These are phyloP conservation scores for Carcinoscorpius rotundicauda DNA, from an alignment of 1,140 invertebrate species.

Conservation along the genomic window DNA sequence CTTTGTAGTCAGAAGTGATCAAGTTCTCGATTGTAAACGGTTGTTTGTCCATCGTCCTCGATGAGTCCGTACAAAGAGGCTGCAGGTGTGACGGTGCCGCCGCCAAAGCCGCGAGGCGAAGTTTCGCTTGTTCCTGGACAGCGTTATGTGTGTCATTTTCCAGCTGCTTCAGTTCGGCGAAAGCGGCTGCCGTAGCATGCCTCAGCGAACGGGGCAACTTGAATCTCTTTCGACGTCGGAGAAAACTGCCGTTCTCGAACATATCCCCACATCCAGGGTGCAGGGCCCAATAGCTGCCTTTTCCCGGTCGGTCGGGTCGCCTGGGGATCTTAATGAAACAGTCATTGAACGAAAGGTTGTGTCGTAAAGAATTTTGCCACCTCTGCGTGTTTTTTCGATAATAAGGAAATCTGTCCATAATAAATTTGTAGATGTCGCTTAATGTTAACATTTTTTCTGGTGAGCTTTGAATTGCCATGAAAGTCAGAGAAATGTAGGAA, in stretches of 20 bases:
- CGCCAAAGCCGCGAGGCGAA: constrained; percentile 21
- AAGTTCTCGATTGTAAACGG: constrained; percentile 70
- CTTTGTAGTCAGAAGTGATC: constrained; percentile 45
- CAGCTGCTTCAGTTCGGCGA: constrained; percentile 49
- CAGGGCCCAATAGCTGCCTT: constrained; percentile 98
- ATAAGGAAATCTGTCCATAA: constrained; percentile 94
- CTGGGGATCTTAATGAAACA: constrained; percentile 98
- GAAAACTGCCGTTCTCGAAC: constrained; percentile 98
- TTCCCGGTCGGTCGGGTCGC: constrained; percentile 95
- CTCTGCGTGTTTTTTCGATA: constrained; percentile 90
- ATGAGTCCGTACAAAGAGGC: constrained; percentile 9
- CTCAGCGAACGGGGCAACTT: constrained; percentile 58
- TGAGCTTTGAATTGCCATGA: constrained; percentile 45
- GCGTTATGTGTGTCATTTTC: constrained; percentile 19
- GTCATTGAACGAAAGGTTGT: constrained; percentile 95
- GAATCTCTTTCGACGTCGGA: constrained; percentile 86
- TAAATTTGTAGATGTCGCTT: constrained; percentile 51
- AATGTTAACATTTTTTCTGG: constrained; percentile 40
- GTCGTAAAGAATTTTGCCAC: constrained; percentile 94
- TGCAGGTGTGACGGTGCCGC: constrained; percentile 28
- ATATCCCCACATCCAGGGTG: constrained; percentile 95
- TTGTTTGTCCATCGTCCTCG: constrained; percentile 29
- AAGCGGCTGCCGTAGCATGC: constrained; percentile 43
- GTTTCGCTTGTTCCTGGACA: constrained; percentile 26
- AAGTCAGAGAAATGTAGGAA: constrained; percentile 48